A percentile compares a stretch with the other conserved stretches of the same genome.
Conservation (phyloP, 1,140 invertebrate genomes). For the Dendroctonus ponderosae region DNA sequence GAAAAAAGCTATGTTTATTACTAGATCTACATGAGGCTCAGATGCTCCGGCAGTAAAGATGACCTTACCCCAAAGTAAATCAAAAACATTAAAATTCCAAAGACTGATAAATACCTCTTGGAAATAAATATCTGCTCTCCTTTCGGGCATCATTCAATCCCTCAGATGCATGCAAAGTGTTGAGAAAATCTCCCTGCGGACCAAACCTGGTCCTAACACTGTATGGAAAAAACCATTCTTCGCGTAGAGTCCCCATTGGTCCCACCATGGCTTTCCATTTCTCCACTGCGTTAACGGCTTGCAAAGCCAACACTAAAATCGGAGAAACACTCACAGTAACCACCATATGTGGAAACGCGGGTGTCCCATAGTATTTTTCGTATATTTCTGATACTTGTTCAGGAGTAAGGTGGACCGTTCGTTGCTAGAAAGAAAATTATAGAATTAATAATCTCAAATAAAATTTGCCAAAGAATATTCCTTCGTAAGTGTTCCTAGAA, state of each 20-base stretch:
- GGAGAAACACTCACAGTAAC: constrained; percentile 74
- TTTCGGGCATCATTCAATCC: constrained; percentile 66
- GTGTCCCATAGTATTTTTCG: constrained; percentile 66
- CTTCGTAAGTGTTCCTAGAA: too few species aligned
- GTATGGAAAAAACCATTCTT: constrained; percentile 68
- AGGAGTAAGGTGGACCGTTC: constrained; percentile 68
- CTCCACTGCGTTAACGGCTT: constrained; percentile 64
- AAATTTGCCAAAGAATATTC: too few species aligned
- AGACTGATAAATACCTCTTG: constrained; percentile 59
- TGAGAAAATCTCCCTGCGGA: constrained; percentile 55
- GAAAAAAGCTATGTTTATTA: too few species aligned
- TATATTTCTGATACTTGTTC: constrained; percentile 84
- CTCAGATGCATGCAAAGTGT: constrained; percentile 82
- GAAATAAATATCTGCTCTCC: constrained; percentile 90
- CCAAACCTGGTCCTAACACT: constrained; percentile 73
- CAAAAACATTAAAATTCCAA: background rate
- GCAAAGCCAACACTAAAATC: constrained; percentile 68
- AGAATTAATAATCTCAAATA: too few species aligned
- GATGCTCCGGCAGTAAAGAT: too few species aligned
- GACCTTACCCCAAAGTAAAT: too few species aligned
- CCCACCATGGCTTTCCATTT: constrained; percentile 72
- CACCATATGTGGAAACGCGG: constrained; percentile 71
- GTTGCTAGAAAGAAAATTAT: constrained; percentile 53
- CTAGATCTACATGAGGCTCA: too few species aligned
- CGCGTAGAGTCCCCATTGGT: constrained; percentile 60